phyloP scores from a whole-genome alignment of 92 coral and sea anemone species.

The Porites rus region DNA sequence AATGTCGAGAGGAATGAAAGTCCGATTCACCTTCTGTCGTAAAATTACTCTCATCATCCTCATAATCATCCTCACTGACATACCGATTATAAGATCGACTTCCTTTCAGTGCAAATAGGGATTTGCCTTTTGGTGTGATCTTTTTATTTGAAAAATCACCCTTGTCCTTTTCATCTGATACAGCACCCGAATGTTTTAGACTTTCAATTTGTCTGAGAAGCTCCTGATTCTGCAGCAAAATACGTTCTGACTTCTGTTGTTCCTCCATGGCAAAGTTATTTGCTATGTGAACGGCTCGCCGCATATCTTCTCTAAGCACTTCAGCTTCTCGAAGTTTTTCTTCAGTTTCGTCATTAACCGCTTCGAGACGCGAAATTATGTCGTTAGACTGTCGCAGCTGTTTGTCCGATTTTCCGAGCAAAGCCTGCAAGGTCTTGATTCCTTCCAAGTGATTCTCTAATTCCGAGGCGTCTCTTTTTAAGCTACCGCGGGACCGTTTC shows the following conservation, averaged over 20 bases:
- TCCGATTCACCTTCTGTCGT: slow-evolving; percentile 67
- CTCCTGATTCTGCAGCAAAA: slow-evolving; percentile 63
- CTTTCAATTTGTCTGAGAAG: slow-evolving; percentile 53
- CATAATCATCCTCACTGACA: slow-evolving; percentile 67
- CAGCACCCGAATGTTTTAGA: slow-evolving; percentile 32
- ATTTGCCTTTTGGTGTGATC: background rate
- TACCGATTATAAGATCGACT: slow-evolving; percentile 40
- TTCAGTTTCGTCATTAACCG: slow-evolving; percentile 79
- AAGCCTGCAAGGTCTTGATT: slow-evolving; percentile 79
- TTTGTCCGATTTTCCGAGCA: slow-evolving; percentile 84
- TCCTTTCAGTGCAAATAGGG: slow-evolving; percentile 43
- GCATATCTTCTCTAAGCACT: slow-evolving; percentile 73
- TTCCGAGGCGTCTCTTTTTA: slow-evolving; percentile 34
- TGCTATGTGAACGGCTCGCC: slow-evolving; percentile 82
- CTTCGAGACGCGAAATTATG: slow-evolving; percentile 78
- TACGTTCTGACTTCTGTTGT: slow-evolving; percentile 62
- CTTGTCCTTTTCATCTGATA: background rate
- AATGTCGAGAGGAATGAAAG: slow-evolving; percentile 73
- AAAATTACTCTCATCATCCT: slow-evolving; percentile 55
- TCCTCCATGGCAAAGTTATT: slow-evolving; percentile 89
- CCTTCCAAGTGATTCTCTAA: slow-evolving; percentile 68
- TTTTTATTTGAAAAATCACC: background rate
- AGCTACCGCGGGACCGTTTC: slow-evolving; percentile 57
- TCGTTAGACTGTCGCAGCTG: slow-evolving; percentile 86
- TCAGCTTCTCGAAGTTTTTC: slow-evolving; percentile 83